Evolutionary conservation across 2,888 invertebrate species (phyloP).

Genomic region (Morpho deidamia): DNA sequence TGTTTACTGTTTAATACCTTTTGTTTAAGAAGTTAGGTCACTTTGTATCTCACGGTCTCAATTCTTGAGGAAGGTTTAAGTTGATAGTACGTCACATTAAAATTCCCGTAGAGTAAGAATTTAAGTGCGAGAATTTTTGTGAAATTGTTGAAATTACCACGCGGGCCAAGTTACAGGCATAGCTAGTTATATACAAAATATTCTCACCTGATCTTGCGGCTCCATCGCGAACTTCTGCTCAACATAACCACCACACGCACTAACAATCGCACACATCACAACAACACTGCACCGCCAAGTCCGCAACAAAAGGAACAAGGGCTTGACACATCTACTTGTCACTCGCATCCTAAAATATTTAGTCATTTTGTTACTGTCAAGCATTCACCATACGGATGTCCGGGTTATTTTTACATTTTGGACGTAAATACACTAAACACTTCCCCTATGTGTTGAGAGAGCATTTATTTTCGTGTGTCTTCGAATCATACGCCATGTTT

Average conservation of each 20-base stretch:
- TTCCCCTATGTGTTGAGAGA: conserved; percentile 39
- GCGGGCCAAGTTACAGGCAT: no score
- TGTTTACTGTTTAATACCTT: no score
- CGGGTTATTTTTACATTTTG: conserved; percentile 54
- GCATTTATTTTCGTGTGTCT: conserved; percentile 40
- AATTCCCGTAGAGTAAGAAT: no score
- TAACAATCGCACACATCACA: conserved; percentile 37
- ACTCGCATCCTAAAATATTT: conserved; percentile 35
- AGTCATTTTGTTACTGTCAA: conserved; percentile 11
- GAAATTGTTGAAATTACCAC: no score
- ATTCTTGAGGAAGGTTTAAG: no score
- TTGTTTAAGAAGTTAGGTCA: no score
- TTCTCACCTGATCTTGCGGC: conserved; percentile 41
- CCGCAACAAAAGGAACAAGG: conserved; percentile 62
- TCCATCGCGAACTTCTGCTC: conserved; percentile 77
- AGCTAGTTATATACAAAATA: neutral
- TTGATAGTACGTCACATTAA: no score
- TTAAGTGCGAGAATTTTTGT: no score
- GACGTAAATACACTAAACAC: conserved; percentile 39
- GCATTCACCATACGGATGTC: conserved; percentile 15
- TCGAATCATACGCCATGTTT: conserved; percentile 56
- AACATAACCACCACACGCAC: conserved; percentile 56
- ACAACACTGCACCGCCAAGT: conserved; percentile 47
- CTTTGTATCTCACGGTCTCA: no score
- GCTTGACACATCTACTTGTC: conserved; percentile 57